Percentiles rank a stretch among this genome's conserved stretches.
These are phyloP conservation scores for Muscina levida DNA, from an alignment of 2,888 invertebrate genomes.

Conservation along the genomic window DNA sequence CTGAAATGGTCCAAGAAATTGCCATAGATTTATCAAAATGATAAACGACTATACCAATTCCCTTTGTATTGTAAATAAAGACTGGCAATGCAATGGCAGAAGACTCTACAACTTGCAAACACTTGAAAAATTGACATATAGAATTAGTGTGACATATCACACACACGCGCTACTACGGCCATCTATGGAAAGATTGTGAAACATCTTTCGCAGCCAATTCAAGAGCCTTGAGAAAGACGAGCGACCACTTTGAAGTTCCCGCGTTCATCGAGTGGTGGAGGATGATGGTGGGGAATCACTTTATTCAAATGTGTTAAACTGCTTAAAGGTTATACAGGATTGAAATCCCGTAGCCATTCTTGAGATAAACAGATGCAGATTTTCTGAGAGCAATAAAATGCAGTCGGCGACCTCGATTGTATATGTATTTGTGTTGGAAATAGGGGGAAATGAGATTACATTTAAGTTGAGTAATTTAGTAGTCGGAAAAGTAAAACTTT, in stretches of 20 bases:
- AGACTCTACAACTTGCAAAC: not conserved
- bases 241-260: not conserved
- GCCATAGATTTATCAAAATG: constrained; percentile 51
- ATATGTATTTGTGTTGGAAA: not conserved
- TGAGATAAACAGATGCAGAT: not conserved
- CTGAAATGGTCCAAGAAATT: constrained; percentile 40
- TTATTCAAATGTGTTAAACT: not conserved
- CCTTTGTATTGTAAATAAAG: constrained; percentile 25
- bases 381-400: not conserved
- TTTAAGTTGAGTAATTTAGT: no score
- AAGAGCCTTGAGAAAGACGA: not conserved
- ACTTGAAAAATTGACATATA: constrained; percentile 33
- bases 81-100: not conserved
- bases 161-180: constrained; percentile 6
- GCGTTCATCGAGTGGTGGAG: no score
- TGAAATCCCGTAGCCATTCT: not conserved
- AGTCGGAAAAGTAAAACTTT: no score
- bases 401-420: not conserved
- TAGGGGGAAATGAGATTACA: no score
- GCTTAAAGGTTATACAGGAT: not conserved
- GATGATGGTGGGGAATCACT: not conserved
- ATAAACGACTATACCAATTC: constrained; percentile 46
- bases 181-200: not conserved
- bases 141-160: constrained; percentile 28
- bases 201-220: not conserved